Evolutionary conservation across 2,888 invertebrate genomes (phyloP), one percentile per base, ranked within the genome.

Genomic region (Hipparchia semele): DNA sequence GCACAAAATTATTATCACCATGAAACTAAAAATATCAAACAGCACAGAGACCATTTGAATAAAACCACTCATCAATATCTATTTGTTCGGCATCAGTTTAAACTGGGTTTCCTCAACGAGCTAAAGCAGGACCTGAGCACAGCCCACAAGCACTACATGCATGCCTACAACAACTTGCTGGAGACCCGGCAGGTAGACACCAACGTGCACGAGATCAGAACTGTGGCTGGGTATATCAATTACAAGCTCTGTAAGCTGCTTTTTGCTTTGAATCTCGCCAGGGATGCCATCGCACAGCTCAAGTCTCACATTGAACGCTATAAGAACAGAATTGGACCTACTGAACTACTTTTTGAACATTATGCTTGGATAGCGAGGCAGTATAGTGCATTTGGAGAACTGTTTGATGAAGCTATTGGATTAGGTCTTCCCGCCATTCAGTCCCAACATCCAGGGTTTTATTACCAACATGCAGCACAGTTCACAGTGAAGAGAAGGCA

Each of bases 401-500:
- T 99, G 75, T 99, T 99, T 94, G 98, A 99, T 90, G 98, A 98
- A 88, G 99, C 99, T 13, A 98, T 99, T 49, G 96, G 97, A 80
- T 95, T 96, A 79, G 99, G 99, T 5, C 94, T 99, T 75, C 97
- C 98, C 1, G 98, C 99, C 2, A 96, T 99, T 73, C 99, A 99
- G 88, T 98, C 98, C 0, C 98, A 99, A 84, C 99, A 99, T 92
- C 99, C 99, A 4, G 99, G 99, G 5, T 98, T 99, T 86, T 99
- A 99, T 91, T 99, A 97, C 86, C 98, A 99, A 83, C 97, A 98
- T 89, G 98, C 99, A 13, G 98, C 99, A n/a, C 96, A 97, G 84
- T 97, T 97, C 87, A 96, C 98, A 79, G 96, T 95, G 67, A 95
- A 95, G 81, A 95, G 99, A 73, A 96, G 98, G 82, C 95, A 96